phyloP scores from a whole-genome alignment of 2,113 vertebrate genomes.

The Reinhardtius hippoglossoides region DNA sequence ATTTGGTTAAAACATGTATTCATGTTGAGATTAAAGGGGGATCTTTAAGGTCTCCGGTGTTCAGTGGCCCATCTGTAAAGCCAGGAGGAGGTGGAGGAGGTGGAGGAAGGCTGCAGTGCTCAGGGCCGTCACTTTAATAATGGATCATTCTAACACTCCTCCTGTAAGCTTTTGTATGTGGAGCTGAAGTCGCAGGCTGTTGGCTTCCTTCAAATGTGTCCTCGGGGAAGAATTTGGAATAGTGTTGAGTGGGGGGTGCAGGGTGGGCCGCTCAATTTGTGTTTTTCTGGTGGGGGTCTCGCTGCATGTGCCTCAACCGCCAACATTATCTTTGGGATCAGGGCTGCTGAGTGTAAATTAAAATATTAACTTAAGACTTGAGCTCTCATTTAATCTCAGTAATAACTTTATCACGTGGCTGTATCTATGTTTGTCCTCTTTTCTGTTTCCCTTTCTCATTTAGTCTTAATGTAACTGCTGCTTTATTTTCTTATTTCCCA shows the following conservation, averaged over 20 bases:
- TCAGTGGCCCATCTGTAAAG: conserved; percentile 32
- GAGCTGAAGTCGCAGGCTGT: conserved; percentile 30
- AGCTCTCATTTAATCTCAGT: neutral
- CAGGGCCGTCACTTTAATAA: conserved; percentile 49
- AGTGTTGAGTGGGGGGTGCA: conserved; percentile 4
- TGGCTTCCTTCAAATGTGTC: conserved; percentile 44
- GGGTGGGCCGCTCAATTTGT: conserved; percentile 1
- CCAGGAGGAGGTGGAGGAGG: neutral
- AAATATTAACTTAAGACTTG: neutral
- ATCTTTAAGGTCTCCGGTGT: conserved; percentile 9
- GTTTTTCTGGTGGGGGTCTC: conserved; percentile 1
- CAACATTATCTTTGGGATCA: neutral
- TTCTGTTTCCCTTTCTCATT: neutral
- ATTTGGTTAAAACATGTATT: neutral
- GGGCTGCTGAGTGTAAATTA: neutral
- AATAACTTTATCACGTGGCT: neutral
- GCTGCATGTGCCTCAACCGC: neutral
- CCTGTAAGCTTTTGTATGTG: conserved; percentile 53
- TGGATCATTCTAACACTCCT: conserved; percentile 57
- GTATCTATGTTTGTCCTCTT: too few relatives aligned
- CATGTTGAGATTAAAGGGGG: neutral
- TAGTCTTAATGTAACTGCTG: neutral
- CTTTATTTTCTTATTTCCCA: too few relatives aligned
- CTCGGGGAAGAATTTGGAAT: conserved; percentile 37
- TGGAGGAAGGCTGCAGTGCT: conserved; percentile 9